Evolutionary conservation across 23 tunicate species (phyloP).

Genomic region (Styela clava): DNA sequence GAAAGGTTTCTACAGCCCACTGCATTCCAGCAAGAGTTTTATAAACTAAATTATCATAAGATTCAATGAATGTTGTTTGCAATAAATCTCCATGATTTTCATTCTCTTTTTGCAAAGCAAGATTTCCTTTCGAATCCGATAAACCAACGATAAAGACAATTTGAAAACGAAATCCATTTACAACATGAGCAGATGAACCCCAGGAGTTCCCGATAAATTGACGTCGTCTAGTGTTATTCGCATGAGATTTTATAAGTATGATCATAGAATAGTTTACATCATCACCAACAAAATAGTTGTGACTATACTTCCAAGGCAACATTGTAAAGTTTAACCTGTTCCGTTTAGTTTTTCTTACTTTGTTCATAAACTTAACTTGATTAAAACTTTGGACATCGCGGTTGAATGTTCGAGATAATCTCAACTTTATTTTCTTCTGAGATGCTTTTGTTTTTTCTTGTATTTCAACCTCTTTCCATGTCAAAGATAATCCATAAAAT

Average conservation of each 20-base stretch:
- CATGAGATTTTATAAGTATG: background rate
- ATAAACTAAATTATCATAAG: background rate
- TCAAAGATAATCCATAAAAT: too few relatives aligned
- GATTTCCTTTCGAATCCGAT: background rate
- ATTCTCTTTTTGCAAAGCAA: background rate
- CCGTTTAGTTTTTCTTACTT: background rate
- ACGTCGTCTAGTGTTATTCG: background rate
- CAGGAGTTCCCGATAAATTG: background rate
- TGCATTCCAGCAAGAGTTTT: conserved; percentile 19
- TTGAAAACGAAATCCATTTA: background rate
- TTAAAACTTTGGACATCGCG: background rate
- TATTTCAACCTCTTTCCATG: too few relatives aligned
- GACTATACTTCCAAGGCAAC: background rate
- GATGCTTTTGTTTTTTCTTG: too few relatives aligned
- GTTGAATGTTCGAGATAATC: background rate
- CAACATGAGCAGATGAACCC: background rate
- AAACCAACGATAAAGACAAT: background rate
- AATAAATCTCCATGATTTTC: background rate
- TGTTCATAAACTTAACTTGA: background rate
- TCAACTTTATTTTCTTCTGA: background rate
- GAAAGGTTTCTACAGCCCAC: background rate
- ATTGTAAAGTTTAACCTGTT: background rate
- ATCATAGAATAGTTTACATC: background rate
- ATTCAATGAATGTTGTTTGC: background rate
- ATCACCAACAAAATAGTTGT: background rate